Conservation (phyloP, 2,888 invertebrate species). For the Hyposoter dolosus region DNA sequence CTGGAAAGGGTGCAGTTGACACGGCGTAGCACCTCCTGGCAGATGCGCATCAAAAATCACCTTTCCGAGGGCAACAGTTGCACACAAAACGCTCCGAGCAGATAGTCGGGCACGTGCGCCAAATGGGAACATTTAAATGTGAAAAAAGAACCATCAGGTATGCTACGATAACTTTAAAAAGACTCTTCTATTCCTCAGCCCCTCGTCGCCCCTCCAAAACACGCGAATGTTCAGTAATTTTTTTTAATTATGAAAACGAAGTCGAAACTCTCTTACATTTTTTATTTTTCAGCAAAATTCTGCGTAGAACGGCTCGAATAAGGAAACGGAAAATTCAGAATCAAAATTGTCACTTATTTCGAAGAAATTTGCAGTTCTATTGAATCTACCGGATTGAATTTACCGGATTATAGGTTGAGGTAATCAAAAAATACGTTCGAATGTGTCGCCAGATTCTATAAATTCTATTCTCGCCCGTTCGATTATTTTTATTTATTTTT, state of each 20-base stretch:
- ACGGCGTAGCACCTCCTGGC: slow-evolving; percentile 78
- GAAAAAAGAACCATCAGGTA: slow-evolving; percentile 77
- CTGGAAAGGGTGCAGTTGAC: slow-evolving; percentile 58
- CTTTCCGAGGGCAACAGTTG: slow-evolving; percentile 61
- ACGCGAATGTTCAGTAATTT: slow-evolving; percentile 60
- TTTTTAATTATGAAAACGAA: slow-evolving; percentile 62
- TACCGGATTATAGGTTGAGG: background rate
- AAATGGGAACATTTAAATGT: slow-evolving; percentile 53
- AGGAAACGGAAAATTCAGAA: background rate
- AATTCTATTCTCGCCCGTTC: slow-evolving; percentile 29
- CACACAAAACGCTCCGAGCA: slow-evolving; percentile 35
- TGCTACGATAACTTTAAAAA: slow-evolving; percentile 74
- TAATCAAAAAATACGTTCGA: background rate
- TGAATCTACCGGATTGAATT: background rate
- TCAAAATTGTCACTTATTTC: background rate
- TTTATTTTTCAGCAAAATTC: background rate
- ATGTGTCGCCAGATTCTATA: background rate
- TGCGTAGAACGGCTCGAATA: background rate
- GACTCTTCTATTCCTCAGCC: slow-evolving; percentile 69
- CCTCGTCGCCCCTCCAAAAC: background rate
- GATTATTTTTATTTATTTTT: slow-evolving; percentile 22
- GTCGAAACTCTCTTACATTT: slow-evolving; percentile 57
- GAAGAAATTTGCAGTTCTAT: background rate
- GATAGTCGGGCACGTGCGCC: slow-evolving; percentile 58
- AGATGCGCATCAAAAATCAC: slow-evolving; percentile 76